phyloP scores from a whole-genome alignment of 1,140 invertebrate genomes.

The Zaprionus ornatus region DNA sequence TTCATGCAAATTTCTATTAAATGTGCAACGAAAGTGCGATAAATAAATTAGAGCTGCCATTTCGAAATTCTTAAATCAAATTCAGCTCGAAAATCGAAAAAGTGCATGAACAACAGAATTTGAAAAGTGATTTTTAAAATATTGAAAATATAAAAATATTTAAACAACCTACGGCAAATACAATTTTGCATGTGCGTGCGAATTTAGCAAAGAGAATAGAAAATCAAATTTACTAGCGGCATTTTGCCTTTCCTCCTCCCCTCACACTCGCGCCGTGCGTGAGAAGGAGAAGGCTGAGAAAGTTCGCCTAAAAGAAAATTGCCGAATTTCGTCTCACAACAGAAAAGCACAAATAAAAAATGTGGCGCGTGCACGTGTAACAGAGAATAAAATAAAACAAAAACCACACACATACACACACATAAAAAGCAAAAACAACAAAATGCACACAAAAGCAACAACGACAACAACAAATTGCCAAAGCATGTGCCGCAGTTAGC shows the following conservation, averaged over 20 bases:
- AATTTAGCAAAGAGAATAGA: conserved; percentile 7
- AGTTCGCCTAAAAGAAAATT: conserved; percentile 26
- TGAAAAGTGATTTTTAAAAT: conserved; percentile 25
- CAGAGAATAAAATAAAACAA: conserved; percentile 41
- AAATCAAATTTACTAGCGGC: conserved; percentile 37
- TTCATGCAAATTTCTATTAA: conserved; percentile 23
- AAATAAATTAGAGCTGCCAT: conserved; percentile 14
- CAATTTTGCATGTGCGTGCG: conserved; percentile 36
- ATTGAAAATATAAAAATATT: conserved; percentile 7
- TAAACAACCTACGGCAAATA: conserved; percentile 31
- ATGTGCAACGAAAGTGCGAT: conserved; percentile 31
- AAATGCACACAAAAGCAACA: conserved; percentile 43
- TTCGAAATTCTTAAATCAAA: not conserved
- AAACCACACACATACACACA: conserved; percentile 15
- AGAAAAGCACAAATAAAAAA: conserved; percentile 42
- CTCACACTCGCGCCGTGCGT: conserved; percentile 23
- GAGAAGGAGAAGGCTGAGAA: conserved; percentile 20
- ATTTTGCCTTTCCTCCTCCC: conserved; percentile 16
- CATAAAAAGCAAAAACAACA: conserved; percentile 16
- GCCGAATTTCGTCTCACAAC: conserved; percentile 23
- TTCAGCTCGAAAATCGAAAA: conserved; percentile 3
- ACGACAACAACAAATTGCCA: conserved; percentile 59
- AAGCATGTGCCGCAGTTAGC: conserved; percentile 61
- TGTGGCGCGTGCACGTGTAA: conserved; percentile 72
- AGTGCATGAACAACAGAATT: conserved; percentile 36